Evolutionary conservation across 2,113 vertebrate species (phyloP), one percentile per base, ranked within the genome.

Genomic region (Phalacrocorax carbo): DNA sequence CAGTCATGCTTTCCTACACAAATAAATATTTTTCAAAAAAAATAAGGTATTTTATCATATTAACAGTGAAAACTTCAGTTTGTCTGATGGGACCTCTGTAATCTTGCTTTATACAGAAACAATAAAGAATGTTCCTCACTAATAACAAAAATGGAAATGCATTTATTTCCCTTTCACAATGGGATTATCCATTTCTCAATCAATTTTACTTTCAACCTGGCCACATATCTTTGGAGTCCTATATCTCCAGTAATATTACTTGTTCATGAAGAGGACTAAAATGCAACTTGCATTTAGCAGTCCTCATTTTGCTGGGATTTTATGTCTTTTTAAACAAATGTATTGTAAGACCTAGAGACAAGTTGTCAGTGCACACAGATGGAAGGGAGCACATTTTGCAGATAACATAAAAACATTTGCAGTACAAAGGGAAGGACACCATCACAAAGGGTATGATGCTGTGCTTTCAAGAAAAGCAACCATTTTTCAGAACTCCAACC

Each of bases 381-480:
- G 83, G 65, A 81, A 77, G 51, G 61, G 26, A 95, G 30, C 15
- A 21, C 55, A 55, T 52, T 96, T 94, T 84, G 61, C 71, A 52
- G 90, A 73, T 90, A 62, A 73, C 80, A 78, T 81, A 58, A 92
- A 96, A 94, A 86, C 69, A 86, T 84, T 68, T 70, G 16, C 75
- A 26, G 32, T 58, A 88, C 48, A 96, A 95, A 94, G 76, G 34
- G 20, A 51, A 60, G 60, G 79, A 70, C 10, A 3, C 40, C 60
- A 65, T 71, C 76, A 81, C 55, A 95, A 90, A 80, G 23, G n/a
- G 42, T 64, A 54, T 9, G 6, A 73, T 90, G 73, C 73, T 77
- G 62, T 64, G 78, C 72, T 90, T 95, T 93, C 66, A 94, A 78
- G 88, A 95, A 86, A 88, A 90, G 65, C 75, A 94, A 29, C 55